Base-by-base conservation (phyloP, 2,888 invertebrate species). In the Dolichomitus sp. region DNA sequence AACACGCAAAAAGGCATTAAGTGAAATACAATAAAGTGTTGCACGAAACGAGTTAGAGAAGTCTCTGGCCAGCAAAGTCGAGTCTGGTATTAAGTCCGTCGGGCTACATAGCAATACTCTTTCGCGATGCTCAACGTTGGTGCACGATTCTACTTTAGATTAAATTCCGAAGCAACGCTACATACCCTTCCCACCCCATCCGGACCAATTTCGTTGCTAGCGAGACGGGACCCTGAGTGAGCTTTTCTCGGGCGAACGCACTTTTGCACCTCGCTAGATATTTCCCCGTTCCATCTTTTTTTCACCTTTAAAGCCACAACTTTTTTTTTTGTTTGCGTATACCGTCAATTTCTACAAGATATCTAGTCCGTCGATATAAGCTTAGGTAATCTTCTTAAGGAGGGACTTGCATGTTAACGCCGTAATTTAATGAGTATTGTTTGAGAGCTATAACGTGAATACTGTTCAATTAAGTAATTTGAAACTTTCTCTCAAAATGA, bases 71-170 rank as follows among this genome's bases (percentile, higher is more conserved):
- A 54, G 61, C 19, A 45, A 42, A 50, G 52, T 54, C 52, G 40
- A 50, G 50, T 69, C 57, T 19, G 76, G 59, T 68, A 81, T 73
- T 73, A 77, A 77, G 81, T 81, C 68, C 77, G 37, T 63, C 77
- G 74, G 37, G 65, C 30, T 79, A 66, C 59, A 23, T 19, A 33
- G 19, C 14, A 17, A 73, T 61, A 45, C 54, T 66, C 59, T 17
- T 54, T 72, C 57, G 59, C 19, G 59, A 78, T 79, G 48, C 69
- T 12, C 27, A 12, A 19, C 48, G 70, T 77, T 85, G 84, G 84
- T 84, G 87, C 80, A 85, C 84, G 88, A 90, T 89, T 89, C 90
- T 89, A 91, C 90, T 91, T 89, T 90, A 91, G 90, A 91, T 91
- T 91, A 91, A 91, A 91, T 90, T 91, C 91, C 90, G 85, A 89